Base-by-base conservation (phyloP, 1,140 invertebrate species). In the Sycophila sp. region DNA sequence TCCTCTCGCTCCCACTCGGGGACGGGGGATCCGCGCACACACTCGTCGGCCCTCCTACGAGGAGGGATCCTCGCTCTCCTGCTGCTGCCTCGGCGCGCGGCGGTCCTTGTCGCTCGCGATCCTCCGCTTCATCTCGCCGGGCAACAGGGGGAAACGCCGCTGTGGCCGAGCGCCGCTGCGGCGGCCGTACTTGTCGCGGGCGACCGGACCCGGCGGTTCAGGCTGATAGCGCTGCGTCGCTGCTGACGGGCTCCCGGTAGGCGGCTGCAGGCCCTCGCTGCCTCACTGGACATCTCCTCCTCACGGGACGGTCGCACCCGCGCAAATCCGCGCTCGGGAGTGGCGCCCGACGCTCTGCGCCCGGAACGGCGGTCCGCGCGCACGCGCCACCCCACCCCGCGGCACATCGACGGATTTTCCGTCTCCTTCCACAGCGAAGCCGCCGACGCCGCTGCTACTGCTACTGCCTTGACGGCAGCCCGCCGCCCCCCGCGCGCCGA, bases 311-410 rank as follows among this genome's bases (percentile, higher is more conserved):
- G 79, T 84, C 77, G 83, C 83, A 85, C 80, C 83, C 83, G 85
- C 81, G 84, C 82, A 83, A 84, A 82, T 81, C 80, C 84, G 84
- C 84, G 83, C 83, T 82, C 83, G 85, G 85, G 84, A 83, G 83
- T 85, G 85, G 85, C 84, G 83, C 77, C 80, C 80, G 79, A 83
- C 79, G 78, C 79, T 80, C 77, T 83, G 79, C 72, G 81, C 73
- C 77, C 67, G 34, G 69, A 76, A 68, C 24, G 79, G 10, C 1
- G 10, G n/a, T 26, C 59, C 75, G 32, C 68, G 81, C 83, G 83
- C 83, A 83, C 24, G 80, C 83, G 83, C 82, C 62, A 71, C 64
- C 59, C 47, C 51, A 30, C 26, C 63, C 28, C 17, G 36, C 6
- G n/a, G n/a, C 2, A 17, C 53, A 36, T 59, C 26, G 36, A 62